phyloP scores from a whole-genome alignment of 2,113 vertebrate genomes.

The Cynocephalus volans region DNA sequence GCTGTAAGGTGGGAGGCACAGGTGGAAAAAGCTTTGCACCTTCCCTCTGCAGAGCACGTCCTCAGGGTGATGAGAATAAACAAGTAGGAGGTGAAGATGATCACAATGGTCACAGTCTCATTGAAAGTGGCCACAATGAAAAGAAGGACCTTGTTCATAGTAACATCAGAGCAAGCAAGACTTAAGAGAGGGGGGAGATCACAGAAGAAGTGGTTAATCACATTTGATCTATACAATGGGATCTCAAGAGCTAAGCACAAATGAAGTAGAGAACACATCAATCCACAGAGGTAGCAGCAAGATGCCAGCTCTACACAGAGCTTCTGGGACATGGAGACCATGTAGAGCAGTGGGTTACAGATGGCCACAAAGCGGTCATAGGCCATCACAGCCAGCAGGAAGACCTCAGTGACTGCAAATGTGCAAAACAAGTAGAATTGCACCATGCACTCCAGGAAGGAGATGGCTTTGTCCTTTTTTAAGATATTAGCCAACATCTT shows the following conservation, averaged over 20 bases:
- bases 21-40: conserved; percentile 81
- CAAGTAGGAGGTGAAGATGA: conserved; percentile 69
- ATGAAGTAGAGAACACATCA: conserved; percentile 57
- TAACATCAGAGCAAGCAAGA: conserved; percentile 64
- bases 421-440: conserved; percentile 71
- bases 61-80: conserved; percentile 74
- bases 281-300: conserved; percentile 36
- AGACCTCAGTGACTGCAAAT: conserved; percentile 8
- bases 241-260: conserved; percentile 50
- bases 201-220: conserved; percentile 75
- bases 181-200: conserved; percentile 61
- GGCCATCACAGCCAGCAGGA: conserved; percentile 73
- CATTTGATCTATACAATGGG: conserved; percentile 53
- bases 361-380: conserved; percentile 76
- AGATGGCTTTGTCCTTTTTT: conserved; percentile 56
- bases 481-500: conserved; percentile 69
- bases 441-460: conserved; percentile 37
- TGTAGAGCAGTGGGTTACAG: conserved; percentile 69
- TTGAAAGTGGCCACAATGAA: conserved; percentile 47
- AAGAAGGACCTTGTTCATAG: background rate
- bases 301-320: background rate
- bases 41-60: conserved; percentile 60
- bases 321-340: conserved; percentile 26
- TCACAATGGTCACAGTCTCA: background rate
- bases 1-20: conserved; percentile 81